Conservation (phyloP, 2,888 invertebrate species). For the Parascotia fuliginaria region DNA sequence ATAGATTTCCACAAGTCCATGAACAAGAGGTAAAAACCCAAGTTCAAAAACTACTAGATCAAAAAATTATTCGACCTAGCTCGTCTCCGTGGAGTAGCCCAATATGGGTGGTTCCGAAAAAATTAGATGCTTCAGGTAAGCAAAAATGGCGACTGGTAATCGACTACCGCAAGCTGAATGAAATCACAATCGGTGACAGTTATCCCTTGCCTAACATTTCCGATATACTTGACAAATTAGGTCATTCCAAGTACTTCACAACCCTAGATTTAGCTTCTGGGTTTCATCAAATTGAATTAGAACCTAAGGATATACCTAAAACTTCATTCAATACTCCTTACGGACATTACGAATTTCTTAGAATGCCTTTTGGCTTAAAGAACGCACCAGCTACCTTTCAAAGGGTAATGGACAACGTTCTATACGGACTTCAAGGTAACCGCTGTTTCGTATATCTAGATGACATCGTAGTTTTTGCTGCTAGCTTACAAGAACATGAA, state of each 20-base stretch:
- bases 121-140: slow-evolving; percentile 10
- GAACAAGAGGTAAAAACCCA: slow-evolving; percentile 4
- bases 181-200: slow-evolving; percentile 25
- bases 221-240: slow-evolving; percentile 50
- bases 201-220: slow-evolving; percentile 40
- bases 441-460: not conserved
- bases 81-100: not conserved
- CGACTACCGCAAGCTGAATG: slow-evolving; percentile 22
- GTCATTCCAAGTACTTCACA: slow-evolving; percentile 9
- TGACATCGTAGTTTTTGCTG: not conserved
- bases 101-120: slow-evolving; percentile 6
- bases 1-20: slow-evolving; percentile 1
- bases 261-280: not conserved
- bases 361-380: not conserved
- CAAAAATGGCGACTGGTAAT: slow-evolving; percentile 14
- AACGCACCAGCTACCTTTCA: not conserved
- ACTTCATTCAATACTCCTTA: not conserved
- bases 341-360: not conserved
- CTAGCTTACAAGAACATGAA: not conserved
- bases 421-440: not conserved
- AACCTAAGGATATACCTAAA: too few species aligned
- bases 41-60: not conserved
- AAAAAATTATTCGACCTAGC: not conserved
- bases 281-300: not conserved
- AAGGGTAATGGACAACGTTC: not conserved